phyloP scores from a whole-genome alignment of 2,797 vertebrate genomes.

The Enteromius thamalakanensis region DNA sequence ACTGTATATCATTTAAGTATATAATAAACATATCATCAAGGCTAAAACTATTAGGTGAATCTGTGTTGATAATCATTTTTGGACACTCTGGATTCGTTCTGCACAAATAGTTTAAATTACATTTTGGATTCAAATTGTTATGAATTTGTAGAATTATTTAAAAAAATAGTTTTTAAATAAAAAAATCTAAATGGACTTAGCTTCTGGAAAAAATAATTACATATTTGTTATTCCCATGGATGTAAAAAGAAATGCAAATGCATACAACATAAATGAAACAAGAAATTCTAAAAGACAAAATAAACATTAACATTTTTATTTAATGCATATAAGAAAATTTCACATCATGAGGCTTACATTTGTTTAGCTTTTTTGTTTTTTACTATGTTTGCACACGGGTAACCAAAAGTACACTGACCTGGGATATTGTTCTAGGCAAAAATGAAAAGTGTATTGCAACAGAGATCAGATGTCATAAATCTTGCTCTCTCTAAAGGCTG shows the following conservation, averaged over 20 bases:
- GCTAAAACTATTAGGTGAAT: neutral
- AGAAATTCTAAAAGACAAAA: slow-evolving; percentile 3
- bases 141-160: neutral
- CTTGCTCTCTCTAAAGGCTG: neutral
- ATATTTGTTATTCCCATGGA: neutral
- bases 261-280: neutral
- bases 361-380: neutral
- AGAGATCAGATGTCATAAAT: slow-evolving; percentile 17
- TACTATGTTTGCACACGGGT: slow-evolving; percentile 33
- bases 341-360: neutral
- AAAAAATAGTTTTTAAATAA: neutral
- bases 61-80: neutral
- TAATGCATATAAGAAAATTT: slow-evolving; percentile 11
- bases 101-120: neutral
- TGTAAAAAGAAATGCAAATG: neutral
- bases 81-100: neutral
- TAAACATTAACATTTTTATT: slow-evolving; percentile 8
- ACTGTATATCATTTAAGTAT: neutral
- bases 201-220: neutral
- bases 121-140: neutral
- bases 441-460: slow-evolving; percentile 36
- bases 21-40: neutral
- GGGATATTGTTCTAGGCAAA: slow-evolving; percentile 44
- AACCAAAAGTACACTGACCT: slow-evolving; percentile 37
- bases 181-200: neutral